A percentile compares a stretch with the other conserved stretches of the same genome.
phyloP scores from a whole-genome alignment of 1,140 invertebrate species.

The Formica exsecta region DNA sequence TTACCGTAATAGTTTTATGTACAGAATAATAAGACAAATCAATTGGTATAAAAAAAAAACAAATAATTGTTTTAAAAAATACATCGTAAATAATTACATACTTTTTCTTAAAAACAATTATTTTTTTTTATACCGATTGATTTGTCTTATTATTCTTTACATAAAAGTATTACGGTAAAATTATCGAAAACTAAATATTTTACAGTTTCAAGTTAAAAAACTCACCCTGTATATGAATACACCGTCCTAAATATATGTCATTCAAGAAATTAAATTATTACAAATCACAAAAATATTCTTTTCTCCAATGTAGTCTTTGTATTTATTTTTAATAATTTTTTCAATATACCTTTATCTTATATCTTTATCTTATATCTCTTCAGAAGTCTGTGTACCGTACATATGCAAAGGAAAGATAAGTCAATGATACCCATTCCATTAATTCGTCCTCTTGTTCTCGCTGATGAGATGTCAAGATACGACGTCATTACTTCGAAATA shows the following conservation, averaged over 20 bases:
- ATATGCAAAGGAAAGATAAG: background rate
- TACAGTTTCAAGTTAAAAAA: too few species aligned
- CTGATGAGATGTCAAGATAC: slow-evolving; percentile 48
- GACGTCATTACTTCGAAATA: slow-evolving; percentile 36
- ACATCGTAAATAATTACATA: too few species aligned
- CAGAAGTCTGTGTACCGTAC: background rate
- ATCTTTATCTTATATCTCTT: background rate
- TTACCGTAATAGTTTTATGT: too few species aligned
- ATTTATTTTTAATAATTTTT: background rate
- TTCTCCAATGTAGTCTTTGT: background rate
- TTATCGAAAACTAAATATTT: too few species aligned
- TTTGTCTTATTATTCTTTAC: too few species aligned
- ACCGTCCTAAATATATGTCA: background rate
- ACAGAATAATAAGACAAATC: too few species aligned
- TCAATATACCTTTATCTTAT: background rate
- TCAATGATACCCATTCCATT: slow-evolving; percentile 38
- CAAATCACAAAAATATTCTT: background rate
- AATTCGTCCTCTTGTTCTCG: slow-evolving; percentile 38
- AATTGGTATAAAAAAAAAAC: too few species aligned
- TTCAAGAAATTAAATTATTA: background rate
- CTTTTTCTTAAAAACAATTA: too few species aligned
- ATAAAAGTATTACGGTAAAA: too few species aligned
- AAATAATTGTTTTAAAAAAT: too few species aligned
- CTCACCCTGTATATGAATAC: too few species aligned
- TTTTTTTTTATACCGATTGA: too few species aligned